phyloP scores from a whole-genome alignment of 2,888 invertebrate genomes.

The Callimorpha dominula region DNA sequence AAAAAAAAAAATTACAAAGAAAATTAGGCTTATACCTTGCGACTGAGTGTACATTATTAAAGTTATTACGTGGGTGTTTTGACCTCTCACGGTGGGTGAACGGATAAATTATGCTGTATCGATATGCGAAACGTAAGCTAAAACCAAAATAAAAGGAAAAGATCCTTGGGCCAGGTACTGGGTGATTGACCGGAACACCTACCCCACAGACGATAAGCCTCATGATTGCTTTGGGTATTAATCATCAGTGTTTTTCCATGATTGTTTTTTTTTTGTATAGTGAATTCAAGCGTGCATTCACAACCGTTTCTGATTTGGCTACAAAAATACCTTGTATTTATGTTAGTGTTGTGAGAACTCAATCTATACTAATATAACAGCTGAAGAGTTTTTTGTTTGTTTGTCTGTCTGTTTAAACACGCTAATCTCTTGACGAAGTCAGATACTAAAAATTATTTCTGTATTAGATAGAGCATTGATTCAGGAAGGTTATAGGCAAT shows the following conservation, averaged over 20 bases:
- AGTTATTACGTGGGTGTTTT: slow-evolving; percentile 59
- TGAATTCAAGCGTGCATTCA: neutral
- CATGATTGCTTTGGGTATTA: slow-evolving; percentile 1
- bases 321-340: neutral
- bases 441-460: no score
- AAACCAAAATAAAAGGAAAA: slow-evolving; percentile 53
- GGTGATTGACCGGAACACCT: slow-evolving; percentile 60
- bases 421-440: no score
- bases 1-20: slow-evolving; percentile 2
- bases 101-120: slow-evolving; percentile 66
- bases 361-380: no score
- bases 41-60: slow-evolving; percentile 19
- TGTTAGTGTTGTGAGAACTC: neutral
- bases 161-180: slow-evolving; percentile 28
- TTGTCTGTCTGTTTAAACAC: no score
- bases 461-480: no score
- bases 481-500: no score
- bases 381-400: no score
- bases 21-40: slow-evolving; percentile 6
- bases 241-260: slow-evolving; percentile 11
- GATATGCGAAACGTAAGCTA: slow-evolving; percentile 56
- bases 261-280: neutral
- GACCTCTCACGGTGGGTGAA: slow-evolving; percentile 58
- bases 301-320: neutral
- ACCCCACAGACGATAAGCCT: slow-evolving; percentile 20